Conservation (phyloP, 2,797 vertebrate genomes). For the Serranus cabrilla region DNA sequence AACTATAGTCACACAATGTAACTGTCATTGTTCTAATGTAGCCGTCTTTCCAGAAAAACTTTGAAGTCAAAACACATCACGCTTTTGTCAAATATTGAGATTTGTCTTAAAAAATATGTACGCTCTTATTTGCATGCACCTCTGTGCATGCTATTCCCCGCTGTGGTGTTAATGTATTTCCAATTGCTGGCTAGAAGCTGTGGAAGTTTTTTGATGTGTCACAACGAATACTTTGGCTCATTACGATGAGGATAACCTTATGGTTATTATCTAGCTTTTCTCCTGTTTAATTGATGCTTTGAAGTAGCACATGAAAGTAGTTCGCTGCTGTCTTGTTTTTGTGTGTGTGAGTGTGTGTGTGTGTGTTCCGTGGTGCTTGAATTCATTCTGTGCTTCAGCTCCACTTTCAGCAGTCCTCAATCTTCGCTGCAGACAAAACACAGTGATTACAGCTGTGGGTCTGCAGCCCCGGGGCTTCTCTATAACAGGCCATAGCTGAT, state of each 20-base stretch:
- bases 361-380: constrained; percentile 49
- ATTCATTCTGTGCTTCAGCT: constrained; percentile 63
- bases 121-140: constrained; percentile 63
- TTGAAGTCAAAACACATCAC: constrained; percentile 40
- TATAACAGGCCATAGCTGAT: constrained; percentile 64
- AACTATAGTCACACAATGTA: constrained; percentile 7
- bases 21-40: constrained; percentile 16
- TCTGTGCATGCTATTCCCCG: constrained; percentile 41
- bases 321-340: constrained; percentile 25
- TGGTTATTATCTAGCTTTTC: constrained; percentile 74
- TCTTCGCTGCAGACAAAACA: constrained; percentile 74
- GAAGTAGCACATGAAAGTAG: constrained; percentile 80
- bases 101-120: constrained; percentile 42
- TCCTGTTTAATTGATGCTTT: constrained; percentile 80
- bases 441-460: constrained; percentile 76
- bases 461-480: constrained; percentile 62
- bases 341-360: constrained; percentile 27
- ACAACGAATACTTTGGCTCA: constrained; percentile 70
- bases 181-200: constrained; percentile 54
- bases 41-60: constrained; percentile 23
- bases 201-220: constrained; percentile 75
- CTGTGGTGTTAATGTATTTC: constrained; percentile 66
- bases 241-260: constrained; percentile 70
- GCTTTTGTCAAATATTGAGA: constrained; percentile 50
- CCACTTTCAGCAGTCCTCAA: constrained; percentile 70